Evolutionary conservation across 2,113 vertebrate genomes (phyloP).

Genomic region (Hepsetus odoe): DNA sequence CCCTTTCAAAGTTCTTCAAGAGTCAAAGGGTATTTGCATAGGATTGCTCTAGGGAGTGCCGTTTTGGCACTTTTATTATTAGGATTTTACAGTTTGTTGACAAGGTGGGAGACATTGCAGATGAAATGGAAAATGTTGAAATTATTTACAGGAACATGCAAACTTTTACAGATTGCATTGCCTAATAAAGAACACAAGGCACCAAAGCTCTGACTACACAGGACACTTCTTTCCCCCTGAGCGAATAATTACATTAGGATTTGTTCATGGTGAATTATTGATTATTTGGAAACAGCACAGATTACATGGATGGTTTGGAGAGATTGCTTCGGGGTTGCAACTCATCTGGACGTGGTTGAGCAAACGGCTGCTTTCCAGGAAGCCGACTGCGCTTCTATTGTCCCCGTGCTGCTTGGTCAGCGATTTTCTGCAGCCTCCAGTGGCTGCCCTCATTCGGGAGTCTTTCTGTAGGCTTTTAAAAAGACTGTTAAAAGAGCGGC

Average conservation of each 20-base stretch:
- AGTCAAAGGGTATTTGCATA: background rate
- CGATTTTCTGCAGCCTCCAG: conserved; percentile 57
- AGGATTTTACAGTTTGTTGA: too few species aligned
- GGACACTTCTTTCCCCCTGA: background rate
- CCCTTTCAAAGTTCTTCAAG: background rate
- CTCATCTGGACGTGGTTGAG: conserved; percentile 3
- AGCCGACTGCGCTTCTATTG: conserved; percentile 11
- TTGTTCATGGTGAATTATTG: conserved; percentile 28
- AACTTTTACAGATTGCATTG: background rate
- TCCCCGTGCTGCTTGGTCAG: conserved; percentile 40
- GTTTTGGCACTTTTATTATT: background rate
- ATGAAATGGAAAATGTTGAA: background rate
- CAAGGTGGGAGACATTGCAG: too few species aligned
- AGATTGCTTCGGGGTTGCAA: background rate
- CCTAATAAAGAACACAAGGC: background rate
- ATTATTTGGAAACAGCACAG: conserved; percentile 16
- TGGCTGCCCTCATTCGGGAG: background rate
- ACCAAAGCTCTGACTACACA: background rate
- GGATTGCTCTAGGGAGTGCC: background rate
- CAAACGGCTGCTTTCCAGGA: conserved; percentile 33
- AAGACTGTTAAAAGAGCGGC: conserved; percentile 65
- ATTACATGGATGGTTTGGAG: conserved; percentile 2
- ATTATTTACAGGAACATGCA: background rate
- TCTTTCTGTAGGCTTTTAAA: conserved; percentile 61
- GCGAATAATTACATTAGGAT: conserved; percentile 14